Percentiles rank a stretch among this genome's conserved stretches.
Evolutionary conservation across 2,888 invertebrate species (phyloP).

Genomic region (Eupeodes latifasciatus): DNA sequence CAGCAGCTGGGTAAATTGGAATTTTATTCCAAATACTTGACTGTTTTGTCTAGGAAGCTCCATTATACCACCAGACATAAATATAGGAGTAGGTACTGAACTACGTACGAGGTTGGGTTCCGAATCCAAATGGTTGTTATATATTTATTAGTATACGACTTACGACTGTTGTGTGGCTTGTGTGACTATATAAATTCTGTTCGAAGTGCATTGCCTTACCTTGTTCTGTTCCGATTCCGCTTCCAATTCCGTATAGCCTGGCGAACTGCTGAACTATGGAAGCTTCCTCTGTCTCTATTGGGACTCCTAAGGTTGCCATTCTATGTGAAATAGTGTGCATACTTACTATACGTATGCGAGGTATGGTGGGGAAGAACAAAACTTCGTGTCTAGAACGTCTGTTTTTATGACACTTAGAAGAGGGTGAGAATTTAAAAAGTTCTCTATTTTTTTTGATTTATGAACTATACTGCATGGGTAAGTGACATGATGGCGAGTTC

Average conservation of each 20-base stretch:
- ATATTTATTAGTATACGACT: not conserved
- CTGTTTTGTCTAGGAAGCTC: slow-evolving; percentile 53
- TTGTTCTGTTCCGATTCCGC: not conserved
- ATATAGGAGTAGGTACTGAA: too few species aligned
- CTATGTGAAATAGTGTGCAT: slow-evolving; percentile 13
- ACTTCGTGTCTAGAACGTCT: slow-evolving; percentile 35
- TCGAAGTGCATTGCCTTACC: slow-evolving; percentile 62
- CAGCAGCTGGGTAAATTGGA: slow-evolving; percentile 25
- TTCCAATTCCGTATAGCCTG: not conserved
- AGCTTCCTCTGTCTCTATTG: slow-evolving; percentile 44
- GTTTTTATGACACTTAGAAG: slow-evolving; percentile 47
- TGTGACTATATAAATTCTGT: slow-evolving; percentile 44
- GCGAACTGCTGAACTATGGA: not conserved
- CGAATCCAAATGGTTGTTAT: not conserved
- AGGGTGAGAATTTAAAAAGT: slow-evolving; percentile 46
- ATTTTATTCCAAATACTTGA: slow-evolving; percentile 52
- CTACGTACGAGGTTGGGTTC: not conserved
- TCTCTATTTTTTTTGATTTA: slow-evolving; percentile 56
- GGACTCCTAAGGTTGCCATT: slow-evolving; percentile 30
- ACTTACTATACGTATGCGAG: not conserved
- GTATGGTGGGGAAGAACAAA: slow-evolving; percentile 5
- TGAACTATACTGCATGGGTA: slow-evolving; percentile 65
- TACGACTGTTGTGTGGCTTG: slow-evolving; percentile 44
- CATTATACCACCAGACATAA: not conserved
- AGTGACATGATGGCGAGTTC: slow-evolving; percentile 49